Conservation (phyloP, 2,113 vertebrate genomes). For the Percina caprodes region DNA sequence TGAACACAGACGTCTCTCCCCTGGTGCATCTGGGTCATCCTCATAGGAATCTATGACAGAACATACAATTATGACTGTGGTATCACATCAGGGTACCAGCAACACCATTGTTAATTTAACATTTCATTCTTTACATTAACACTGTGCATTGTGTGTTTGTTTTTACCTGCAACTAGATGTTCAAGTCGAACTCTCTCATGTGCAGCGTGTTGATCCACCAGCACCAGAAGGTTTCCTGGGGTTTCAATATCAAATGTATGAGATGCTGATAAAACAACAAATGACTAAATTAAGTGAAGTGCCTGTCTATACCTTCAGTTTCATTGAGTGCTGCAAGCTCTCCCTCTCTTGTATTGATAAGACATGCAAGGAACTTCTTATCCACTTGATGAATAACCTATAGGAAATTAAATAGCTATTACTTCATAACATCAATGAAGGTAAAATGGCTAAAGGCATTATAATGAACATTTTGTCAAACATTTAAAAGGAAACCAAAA, state of each 20-base stretch:
- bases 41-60: constrained; percentile 90
- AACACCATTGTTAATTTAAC: not conserved
- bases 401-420: constrained; percentile 35
- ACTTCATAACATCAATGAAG: not conserved
- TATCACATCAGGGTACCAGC: constrained; percentile 29
- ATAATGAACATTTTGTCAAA: not conserved
- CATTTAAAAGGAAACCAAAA: not conserved
- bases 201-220: constrained; percentile 97
- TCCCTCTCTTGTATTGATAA: constrained; percentile 88
- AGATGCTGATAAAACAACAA: not conserved
- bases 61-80: constrained; percentile 13
- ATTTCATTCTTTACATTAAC: not conserved
- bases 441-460: not conserved
- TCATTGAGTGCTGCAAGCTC: constrained; percentile 47
- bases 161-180: constrained; percentile 90
- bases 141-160: not conserved
- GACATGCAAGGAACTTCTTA: constrained; percentile 98
- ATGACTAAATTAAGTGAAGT: not conserved
- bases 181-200: constrained; percentile 96
- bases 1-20: constrained; percentile 88
- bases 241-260: constrained; percentile 31
- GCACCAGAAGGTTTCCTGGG: constrained; percentile 90
- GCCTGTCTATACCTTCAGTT: constrained; percentile 68
- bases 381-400: constrained; percentile 98
- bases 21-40: constrained; percentile 82